Conservation (phyloP, 2,797 vertebrate species). For the Myotis daubentonii region DNA sequence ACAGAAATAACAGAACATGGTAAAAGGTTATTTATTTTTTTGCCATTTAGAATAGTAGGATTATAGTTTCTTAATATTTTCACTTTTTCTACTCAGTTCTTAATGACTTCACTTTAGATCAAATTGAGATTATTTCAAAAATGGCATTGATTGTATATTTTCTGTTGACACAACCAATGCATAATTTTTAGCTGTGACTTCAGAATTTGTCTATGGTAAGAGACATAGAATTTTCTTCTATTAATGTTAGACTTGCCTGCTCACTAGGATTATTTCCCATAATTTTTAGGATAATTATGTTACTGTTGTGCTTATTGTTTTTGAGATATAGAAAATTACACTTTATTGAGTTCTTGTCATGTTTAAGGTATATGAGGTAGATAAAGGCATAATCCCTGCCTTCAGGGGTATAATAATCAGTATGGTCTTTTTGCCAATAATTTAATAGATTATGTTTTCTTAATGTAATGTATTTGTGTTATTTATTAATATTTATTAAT, state of each 20-base stretch:
- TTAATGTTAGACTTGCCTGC: slow-evolving; percentile 19
- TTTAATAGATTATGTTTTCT: slow-evolving; percentile 27
- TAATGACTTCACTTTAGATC: slow-evolving; percentile 53
- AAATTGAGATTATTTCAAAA: slow-evolving; percentile 55
- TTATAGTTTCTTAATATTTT: neutral
- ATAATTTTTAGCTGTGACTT: slow-evolving; percentile 63
- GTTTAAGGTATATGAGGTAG: neutral
- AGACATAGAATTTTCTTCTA: slow-evolving; percentile 45
- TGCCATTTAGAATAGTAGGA: neutral
- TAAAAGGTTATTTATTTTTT: neutral
- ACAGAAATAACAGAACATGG: neutral
- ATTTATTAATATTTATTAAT: slow-evolving; percentile 32
- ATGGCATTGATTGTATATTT: neutral
- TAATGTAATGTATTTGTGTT: slow-evolving; percentile 16
- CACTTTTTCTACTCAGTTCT: slow-evolving; percentile 55
- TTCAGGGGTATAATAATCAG: neutral
- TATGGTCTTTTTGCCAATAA: neutral
- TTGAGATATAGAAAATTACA: slow-evolving; percentile 10
- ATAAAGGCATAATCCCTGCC: neutral
- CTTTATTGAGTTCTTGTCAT: slow-evolving; percentile 14
- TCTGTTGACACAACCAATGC: slow-evolving; percentile 21
- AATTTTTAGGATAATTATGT: slow-evolving; percentile 36
- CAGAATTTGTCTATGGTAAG: slow-evolving; percentile 51
- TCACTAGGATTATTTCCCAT: slow-evolving; percentile 20
- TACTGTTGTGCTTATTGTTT: neutral